Evolutionary conservation across 1,140 invertebrate species (phyloP), one percentile per base, ranked within the genome.

Genomic region (Brachionus angularis): DNA sequence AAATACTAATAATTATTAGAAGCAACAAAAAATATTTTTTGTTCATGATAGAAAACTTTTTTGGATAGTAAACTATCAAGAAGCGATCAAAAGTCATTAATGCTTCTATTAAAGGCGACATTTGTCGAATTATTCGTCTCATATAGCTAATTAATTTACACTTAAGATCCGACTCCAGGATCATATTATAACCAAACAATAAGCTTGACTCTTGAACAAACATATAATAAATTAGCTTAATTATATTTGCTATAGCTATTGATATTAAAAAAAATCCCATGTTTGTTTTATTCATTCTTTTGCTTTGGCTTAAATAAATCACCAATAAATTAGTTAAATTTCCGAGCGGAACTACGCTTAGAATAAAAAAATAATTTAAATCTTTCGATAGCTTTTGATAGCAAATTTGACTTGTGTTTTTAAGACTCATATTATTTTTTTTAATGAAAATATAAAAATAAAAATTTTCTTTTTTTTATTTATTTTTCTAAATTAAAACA

Each of bases 131-230:
- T 10, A 58, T 7, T 25, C 53, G 33, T 23, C 53, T 58, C 21
- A 58, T 39, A 58, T 39, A 58, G n/a, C 18, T 10, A 10, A 58
- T 58, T 23, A 36, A 39, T 18, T 36, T 39, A 25, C 53, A 58
- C 33, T 23, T 58, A 23, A 18, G 7, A 58, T 58, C 8, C 16
- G 53, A 58, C 3, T 1, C 14, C 7, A 58, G 5, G 0, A 36
- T 23, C 33, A 58, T 2, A 58, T 58, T 58, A 33, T 58, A 58
- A 42, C 39, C 21, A n/a, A 58, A 58, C 27, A 58, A 58, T 14
- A 58, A 23, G 23, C 39, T 18, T 23, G 18, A 23, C 21, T 58
- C 39, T 36, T 58, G 53, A 10, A 58, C 10, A 10, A 58, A 58
- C 53, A 58, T 39, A n/a, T 39, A 58, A 58, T 39, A 58, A 10